phyloP scores from a whole-genome alignment of 2,888 invertebrate species.

The Alcis repandata region DNA sequence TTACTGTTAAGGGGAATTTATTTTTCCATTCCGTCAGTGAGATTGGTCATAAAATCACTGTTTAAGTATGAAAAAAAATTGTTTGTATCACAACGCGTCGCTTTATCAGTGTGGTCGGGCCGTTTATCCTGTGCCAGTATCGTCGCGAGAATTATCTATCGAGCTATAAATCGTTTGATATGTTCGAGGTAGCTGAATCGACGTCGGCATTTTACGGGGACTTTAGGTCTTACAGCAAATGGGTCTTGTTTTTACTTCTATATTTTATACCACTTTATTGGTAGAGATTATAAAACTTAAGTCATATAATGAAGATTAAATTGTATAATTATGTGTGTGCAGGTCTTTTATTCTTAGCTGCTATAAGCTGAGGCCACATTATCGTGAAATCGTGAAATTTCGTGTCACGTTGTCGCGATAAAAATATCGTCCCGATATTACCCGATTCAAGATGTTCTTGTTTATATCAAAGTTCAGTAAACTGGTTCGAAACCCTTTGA shows the following conservation, averaged over 20 bases:
- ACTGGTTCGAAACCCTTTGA: too few relatives aligned
- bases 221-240: neutral
- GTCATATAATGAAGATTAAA: too few relatives aligned
- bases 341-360: too few relatives aligned
- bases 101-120: neutral
- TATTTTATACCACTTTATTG: neutral
- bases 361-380: too few relatives aligned
- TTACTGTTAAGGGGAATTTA: too few relatives aligned
- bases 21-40: too few relatives aligned
- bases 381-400: too few relatives aligned
- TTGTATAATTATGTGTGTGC: too few relatives aligned
- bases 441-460: too few relatives aligned
- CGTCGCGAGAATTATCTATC: constrained; percentile 39
- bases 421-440: too few relatives aligned
- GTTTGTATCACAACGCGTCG: neutral
- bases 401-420: too few relatives aligned
- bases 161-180: constrained; percentile 39
- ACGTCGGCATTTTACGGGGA: constrained; percentile 14
- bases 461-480: too few relatives aligned
- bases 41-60: neutral
- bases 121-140: constrained; percentile 15
- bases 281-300: neutral
- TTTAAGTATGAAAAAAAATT: neutral
- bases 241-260: neutral
- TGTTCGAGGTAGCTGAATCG: constrained; percentile 18